Evolutionary conservation across 1,140 invertebrate species (phyloP).

Genomic region (Oryctes rhinoceros): DNA sequence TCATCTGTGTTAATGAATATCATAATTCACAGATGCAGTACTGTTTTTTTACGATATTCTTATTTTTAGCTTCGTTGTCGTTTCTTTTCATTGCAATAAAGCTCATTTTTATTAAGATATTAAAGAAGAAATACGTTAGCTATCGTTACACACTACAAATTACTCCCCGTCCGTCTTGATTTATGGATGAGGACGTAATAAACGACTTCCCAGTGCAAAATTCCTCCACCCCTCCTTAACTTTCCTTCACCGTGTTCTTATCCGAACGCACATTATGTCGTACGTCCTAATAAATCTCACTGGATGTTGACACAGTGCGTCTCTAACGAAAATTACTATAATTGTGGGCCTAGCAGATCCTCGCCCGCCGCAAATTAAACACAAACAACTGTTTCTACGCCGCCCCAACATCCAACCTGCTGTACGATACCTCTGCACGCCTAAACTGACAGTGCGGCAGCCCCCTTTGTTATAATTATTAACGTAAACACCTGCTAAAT

Average conservation of each 20-base stretch:
- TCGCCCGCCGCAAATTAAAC: slow-evolving; percentile 27
- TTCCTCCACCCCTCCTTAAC: neutral
- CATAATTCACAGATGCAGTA: too few relatives aligned
- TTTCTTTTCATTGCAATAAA: too few relatives aligned
- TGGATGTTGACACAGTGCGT: slow-evolving; percentile 33
- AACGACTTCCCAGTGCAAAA: slow-evolving; percentile 9
- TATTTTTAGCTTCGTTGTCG: too few relatives aligned
- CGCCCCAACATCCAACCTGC: neutral
- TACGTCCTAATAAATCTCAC: slow-evolving; percentile 20
- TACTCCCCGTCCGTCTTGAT: slow-evolving; percentile 8
- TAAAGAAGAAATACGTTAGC: neutral
- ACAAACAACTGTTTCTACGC: slow-evolving; percentile 23
- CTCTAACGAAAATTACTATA: slow-evolving; percentile 25
- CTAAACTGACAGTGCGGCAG: neutral
- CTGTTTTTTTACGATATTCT: too few relatives aligned
- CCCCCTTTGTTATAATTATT: slow-evolving; percentile 24
- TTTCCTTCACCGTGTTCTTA: slow-evolving; percentile 8
- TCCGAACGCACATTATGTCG: slow-evolving; percentile 24
- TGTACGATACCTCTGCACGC: neutral
- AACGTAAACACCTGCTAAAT: slow-evolving; percentile 29
- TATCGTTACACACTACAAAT: slow-evolving; percentile 2
- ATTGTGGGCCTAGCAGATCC: neutral
- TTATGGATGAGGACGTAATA: slow-evolving; percentile 15
- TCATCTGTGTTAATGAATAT: too few relatives aligned
- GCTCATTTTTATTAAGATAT: too few relatives aligned